Evolutionary conservation across 1,140 invertebrate genomes (phyloP).

Genomic region (Psix sp.): DNA sequence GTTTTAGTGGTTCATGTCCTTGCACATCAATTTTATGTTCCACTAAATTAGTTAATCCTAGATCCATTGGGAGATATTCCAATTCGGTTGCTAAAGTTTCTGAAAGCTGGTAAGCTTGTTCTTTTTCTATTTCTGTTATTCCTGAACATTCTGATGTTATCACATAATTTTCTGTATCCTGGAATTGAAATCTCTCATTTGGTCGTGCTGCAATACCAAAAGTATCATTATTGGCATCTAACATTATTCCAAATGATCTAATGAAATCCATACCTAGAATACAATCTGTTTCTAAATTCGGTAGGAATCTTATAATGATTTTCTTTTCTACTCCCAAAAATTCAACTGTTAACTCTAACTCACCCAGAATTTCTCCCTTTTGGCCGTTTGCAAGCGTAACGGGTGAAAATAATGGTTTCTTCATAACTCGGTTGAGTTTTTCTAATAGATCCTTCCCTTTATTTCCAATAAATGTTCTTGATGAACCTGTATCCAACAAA

Average conservation of each 20-base stretch:
- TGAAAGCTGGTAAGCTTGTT: no score
- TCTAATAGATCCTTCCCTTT: background rate
- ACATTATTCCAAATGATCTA: background rate
- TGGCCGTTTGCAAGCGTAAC: background rate
- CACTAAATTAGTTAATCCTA: slow-evolving; percentile 1
- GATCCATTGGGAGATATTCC: background rate
- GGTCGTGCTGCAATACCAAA: background rate
- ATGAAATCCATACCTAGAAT: slow-evolving; percentile 2
- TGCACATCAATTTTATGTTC: slow-evolving; percentile 14
- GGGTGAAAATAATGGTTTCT: background rate
- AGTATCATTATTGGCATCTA: background rate
- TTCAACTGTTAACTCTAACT: background rate
- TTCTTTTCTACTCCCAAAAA: background rate
- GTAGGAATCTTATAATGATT: background rate
- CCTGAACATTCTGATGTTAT: background rate
- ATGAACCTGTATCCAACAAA: background rate
- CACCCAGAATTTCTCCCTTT: background rate
- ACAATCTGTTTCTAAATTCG: background rate
- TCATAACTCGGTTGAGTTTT: background rate
- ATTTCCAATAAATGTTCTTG: background rate
- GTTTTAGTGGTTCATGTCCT: slow-evolving; percentile 16
- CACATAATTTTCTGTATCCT: background rate
- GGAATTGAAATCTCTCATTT: background rate
- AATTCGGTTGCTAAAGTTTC: no score
- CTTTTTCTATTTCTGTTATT: background rate